Conservation (phyloP, 2,797 vertebrate genomes). For the Channallabes apus region DNA sequence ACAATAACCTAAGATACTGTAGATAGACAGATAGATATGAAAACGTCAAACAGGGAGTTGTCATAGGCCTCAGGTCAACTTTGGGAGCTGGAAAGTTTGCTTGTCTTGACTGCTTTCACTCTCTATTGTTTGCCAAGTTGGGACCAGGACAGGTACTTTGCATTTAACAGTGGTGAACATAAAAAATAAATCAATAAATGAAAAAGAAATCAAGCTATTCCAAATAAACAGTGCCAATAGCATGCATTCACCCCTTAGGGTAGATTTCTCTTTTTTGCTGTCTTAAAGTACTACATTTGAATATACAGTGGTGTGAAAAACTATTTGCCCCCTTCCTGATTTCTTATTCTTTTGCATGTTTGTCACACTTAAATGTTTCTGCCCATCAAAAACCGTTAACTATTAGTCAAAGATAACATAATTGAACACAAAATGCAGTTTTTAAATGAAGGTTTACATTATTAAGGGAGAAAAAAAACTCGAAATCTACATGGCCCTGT, state of each 20-base stretch:
- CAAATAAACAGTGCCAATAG: neutral
- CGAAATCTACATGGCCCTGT: no score
- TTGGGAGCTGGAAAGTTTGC: slow-evolving; percentile 13
- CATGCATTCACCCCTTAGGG: neutral
- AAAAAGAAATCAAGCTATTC: neutral
- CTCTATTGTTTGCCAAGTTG: slow-evolving; percentile 21
- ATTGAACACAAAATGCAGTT: no score
- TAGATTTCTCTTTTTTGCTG: neutral
- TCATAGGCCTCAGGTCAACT: slow-evolving; percentile 10
- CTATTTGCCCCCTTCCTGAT: no score
- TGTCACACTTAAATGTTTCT: no score
- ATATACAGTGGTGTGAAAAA: no score
- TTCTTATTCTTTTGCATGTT: no score
- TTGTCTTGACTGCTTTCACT: slow-evolving; percentile 12
- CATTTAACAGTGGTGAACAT: neutral
- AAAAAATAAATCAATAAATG: neutral
- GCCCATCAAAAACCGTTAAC: no score
- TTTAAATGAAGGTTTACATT: no score
- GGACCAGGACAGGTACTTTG: neutral
- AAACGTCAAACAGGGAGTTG: slow-evolving; percentile 3
- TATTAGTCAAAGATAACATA: no score
- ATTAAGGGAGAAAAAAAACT: no score
- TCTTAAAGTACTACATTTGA: neutral
- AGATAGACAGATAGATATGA: no score
- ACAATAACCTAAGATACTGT: neutral